phyloP scores from a whole-genome alignment of 2,797 vertebrate species.

The Carapus acus region DNA sequence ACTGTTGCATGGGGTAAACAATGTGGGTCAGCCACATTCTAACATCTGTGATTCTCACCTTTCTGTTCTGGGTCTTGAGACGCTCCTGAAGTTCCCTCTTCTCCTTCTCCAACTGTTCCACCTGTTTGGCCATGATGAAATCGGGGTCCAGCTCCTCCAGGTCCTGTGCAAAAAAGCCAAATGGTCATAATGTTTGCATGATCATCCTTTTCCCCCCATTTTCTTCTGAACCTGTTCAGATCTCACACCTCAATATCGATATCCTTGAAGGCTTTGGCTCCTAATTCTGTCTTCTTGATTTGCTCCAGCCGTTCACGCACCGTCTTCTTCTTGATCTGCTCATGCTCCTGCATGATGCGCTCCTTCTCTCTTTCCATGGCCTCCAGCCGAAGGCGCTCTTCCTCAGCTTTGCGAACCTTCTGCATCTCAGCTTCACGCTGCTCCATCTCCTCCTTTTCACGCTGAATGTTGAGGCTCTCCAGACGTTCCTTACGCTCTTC shows the following conservation, averaged over 20 bases:
- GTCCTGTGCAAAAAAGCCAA: conserved; percentile 76
- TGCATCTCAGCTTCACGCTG: conserved; percentile 93
- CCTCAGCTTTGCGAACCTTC: conserved; percentile 95
- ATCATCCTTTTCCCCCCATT: too few relatives aligned
- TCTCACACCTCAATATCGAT: conserved; percentile 92
- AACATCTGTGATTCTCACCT: too few relatives aligned
- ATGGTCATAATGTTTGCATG: too few relatives aligned
- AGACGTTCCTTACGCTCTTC: conserved; percentile 96
- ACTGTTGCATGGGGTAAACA: too few relatives aligned
- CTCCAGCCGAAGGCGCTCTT: conserved; percentile 90
- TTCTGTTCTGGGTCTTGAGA: conserved; percentile 98
- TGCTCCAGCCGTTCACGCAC: conserved; percentile 95
- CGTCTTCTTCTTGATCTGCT: conserved; percentile 98
- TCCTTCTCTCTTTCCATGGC: conserved; percentile 98
- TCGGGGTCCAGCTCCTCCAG: conserved; percentile 97
- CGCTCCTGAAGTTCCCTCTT: conserved; percentile 98
- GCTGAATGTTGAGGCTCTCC: conserved; percentile 93
- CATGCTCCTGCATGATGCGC: conserved; percentile 96
- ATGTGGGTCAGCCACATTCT: too few relatives aligned
- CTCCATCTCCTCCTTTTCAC: conserved; percentile 95
- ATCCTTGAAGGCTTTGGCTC: conserved; percentile 98
- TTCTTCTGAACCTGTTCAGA: too few relatives aligned
- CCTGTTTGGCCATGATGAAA: conserved; percentile 99
- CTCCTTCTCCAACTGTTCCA: conserved; percentile 97
- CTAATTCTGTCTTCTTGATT: conserved; percentile 97